Percentiles rank a stretch among this genome's conserved stretches.
Conservation (phyloP, 2,888 invertebrate species). For the Tenthredo notha region DNA sequence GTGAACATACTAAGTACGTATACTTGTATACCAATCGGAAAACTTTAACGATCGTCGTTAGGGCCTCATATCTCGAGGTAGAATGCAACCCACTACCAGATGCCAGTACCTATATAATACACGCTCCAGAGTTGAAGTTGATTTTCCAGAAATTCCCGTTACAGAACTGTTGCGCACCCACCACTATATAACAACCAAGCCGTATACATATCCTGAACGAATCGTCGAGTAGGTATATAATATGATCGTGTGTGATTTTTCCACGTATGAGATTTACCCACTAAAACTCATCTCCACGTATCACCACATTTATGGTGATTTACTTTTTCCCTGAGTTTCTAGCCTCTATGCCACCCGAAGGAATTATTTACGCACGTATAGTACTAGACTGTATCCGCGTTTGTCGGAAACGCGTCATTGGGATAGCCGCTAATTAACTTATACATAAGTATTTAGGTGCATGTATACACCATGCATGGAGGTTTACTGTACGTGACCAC, state of each 20-base stretch:
- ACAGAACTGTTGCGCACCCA: slow-evolving; percentile 7
- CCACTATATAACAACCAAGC: slow-evolving; percentile 1
- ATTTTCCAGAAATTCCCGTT: slow-evolving; percentile 42
- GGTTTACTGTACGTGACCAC: background rate
- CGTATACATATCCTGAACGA: background rate
- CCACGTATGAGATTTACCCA: background rate
- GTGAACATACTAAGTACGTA: background rate
- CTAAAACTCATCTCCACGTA: background rate
- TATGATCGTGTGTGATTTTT: background rate
- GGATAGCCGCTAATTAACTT: slow-evolving; percentile 59
- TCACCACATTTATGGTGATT: background rate
- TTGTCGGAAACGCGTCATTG: slow-evolving; percentile 62
- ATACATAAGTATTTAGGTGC: background rate
- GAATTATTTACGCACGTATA: background rate
- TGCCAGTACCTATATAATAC: background rate
- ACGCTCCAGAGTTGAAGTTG: background rate
- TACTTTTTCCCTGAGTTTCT: background rate
- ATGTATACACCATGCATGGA: background rate
- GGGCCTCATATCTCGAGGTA: background rate
- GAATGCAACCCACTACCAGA: background rate
- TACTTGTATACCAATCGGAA: background rate
- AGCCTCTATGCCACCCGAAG: background rate
- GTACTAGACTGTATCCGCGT: slow-evolving; percentile 14
- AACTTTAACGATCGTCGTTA: background rate
- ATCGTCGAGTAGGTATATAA: background rate